phyloP scores from a whole-genome alignment of 2,797 vertebrate species.

The Melanotaenia parkinsoni region DNA sequence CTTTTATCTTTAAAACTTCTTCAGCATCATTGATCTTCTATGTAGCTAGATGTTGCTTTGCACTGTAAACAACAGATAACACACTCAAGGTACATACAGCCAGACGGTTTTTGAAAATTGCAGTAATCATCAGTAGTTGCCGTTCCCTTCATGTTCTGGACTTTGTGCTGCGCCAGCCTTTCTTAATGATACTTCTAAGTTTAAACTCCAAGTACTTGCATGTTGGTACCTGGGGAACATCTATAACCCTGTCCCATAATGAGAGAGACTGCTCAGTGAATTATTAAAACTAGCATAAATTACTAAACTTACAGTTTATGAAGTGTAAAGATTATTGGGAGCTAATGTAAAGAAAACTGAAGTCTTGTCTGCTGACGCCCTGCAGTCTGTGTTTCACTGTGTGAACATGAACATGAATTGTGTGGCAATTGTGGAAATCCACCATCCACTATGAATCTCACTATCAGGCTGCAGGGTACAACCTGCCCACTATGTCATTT shows the following conservation, averaged over 20 bases:
- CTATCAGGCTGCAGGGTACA: conserved; percentile 17
- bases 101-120: no score
- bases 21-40: no score
- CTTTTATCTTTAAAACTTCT: no score
- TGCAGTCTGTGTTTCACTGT: background rate
- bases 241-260: background rate
- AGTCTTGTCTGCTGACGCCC: background rate
- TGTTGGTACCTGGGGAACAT: background rate
- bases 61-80: no score
- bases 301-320: no score
- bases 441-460: conserved; percentile 18
- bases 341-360: background rate
- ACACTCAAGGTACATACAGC: no score
- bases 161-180: no score
- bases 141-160: no score
- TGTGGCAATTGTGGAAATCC: conserved; percentile 14
- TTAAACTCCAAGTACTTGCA: background rate
- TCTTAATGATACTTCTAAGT: no score
- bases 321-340: background rate
- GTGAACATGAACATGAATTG: conserved; percentile 1
- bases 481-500: conserved; percentile 20
- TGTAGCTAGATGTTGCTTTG: no score
- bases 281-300: background rate
- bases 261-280: background rate
- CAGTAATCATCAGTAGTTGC: no score